These are phyloP conservation scores for Poecilia gillii DNA, from an alignment of 2,797 vertebrate species.

Conservation along the genomic window DNA sequence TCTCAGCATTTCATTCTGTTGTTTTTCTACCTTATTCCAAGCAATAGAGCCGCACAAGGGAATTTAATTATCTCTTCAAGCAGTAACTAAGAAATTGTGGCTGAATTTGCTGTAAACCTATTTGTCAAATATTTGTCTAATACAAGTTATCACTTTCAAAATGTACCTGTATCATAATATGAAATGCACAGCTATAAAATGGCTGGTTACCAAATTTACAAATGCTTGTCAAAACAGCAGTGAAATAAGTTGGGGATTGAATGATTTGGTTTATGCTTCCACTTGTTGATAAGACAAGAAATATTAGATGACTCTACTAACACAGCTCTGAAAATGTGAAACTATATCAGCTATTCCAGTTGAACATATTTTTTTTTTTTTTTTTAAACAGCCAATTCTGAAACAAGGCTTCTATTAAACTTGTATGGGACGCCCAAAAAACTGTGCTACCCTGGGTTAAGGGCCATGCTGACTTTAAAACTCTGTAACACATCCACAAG, in stretches of 20 bases:
- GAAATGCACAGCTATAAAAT: neutral
- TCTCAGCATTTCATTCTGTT: neutral
- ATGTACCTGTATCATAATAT: neutral
- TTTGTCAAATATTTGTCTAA: neutral
- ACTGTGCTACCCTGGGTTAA: neutral
- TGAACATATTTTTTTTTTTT: neutral
- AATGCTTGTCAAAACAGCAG: neutral
- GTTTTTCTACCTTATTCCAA: neutral
- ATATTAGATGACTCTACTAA: neutral
- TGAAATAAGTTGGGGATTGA: neutral
- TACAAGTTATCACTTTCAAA: neutral
- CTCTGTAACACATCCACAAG: neutral
- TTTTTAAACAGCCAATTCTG: neutral
- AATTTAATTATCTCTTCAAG: neutral
- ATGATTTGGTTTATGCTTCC: neutral
- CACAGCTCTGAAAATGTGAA: neutral
- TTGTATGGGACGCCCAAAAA: neutral
- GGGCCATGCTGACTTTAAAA: neutral
- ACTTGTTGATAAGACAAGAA: neutral
- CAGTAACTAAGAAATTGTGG: neutral
- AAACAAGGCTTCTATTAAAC: neutral
- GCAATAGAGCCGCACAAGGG: neutral
- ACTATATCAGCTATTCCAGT: neutral
- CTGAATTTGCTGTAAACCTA: neutral
- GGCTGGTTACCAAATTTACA: neutral